Evolutionary conservation across 2,888 invertebrate genomes (phyloP), one percentile per base, ranked within the genome.

Genomic region (Belgica antarctica): DNA sequence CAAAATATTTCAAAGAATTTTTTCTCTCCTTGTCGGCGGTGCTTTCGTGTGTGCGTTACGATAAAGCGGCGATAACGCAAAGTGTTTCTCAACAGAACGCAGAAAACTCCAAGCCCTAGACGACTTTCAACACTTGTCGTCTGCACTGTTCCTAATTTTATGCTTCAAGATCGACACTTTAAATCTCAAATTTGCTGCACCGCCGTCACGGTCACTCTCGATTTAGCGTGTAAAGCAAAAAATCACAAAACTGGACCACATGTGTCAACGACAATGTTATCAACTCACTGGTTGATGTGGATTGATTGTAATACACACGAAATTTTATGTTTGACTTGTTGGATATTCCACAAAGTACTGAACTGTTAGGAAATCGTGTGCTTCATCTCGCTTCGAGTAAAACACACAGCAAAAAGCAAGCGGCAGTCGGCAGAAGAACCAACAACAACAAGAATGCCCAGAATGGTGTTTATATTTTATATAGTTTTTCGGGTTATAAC

Each of bases 261-360:
- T 31, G 27, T 68, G 65, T 66, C 46, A 47, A 57, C 68, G 57
- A 68, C 25, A 57, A 34, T 66, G 41, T 28, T 46, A 66, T 66
- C 25, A 66, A 66, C 41, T 52, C 52, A 22, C 65, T 46, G 46
- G 25, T 66, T 63, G 65, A 66, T 66, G 65, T 66, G 65, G 46
- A 66, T 66, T 66, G 46, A 66, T 47, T 66, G 22, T 28, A 7
- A 66, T 46, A 66, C 36, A 66, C 65, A 66, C 65, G 27, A 47
- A 31, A 24, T 57, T 68, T 31, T 57, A 68, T 68, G 68, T 68
- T 47, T 57, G 68, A 68, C 31, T 57, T 68, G 68, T 68, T 68
- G 68, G 68, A 68, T 68, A 57, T 57, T 68, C 68, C 15, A 47
- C 57, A 31, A 68, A 68, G 22, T 57, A 68, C 68, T 68, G 68